Base-by-base conservation (phyloP, 2,797 vertebrate genomes). In the Staurois parvus region DNA sequence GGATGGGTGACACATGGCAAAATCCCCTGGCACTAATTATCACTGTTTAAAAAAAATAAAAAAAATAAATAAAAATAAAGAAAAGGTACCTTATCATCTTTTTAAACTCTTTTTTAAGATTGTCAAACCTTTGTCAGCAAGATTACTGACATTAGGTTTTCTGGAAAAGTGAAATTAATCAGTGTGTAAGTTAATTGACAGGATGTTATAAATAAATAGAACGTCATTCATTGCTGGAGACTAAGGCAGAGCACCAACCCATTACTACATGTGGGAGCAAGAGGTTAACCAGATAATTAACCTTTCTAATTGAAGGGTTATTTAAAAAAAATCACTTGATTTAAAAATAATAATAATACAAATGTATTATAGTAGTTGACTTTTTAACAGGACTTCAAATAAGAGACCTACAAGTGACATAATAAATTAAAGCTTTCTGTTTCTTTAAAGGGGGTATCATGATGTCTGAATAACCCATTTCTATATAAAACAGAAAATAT, bases 131-230 rank as follows among this genome's bases (percentile, higher is more conserved):
- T 24, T 19, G 21, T 8, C 1, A 32, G 29, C 48, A 56, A 40
- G 34, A 75, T 76, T 21, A 52, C 62, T 75, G 62, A 83, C 40
- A 69, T 76, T 24, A 67, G 64, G 10, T 28, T 67, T 68, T 76
- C 17, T 67, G 42, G 7, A 12, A 48, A 28, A 40, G 68, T 70
- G 29, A 77, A 69, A 82, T 64, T 76, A 76, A 81, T 72, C 76
- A 64, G 70, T 37, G 45, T 62, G 29, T 48, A 59, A 67, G 52
- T 83, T 34, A 76, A 84, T 42, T 84, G 81, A 45, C 69, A 74
- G 84, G 78, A 81, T 67, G 72, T 80, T 81, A 28, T 72, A 87
- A 84, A 81, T 72, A 87, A 80, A 76, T 84, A 87, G 76, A 62
- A 67, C 76, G 83, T 77, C 72, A 87, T 76, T 80, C 77, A 67